phyloP scores from a whole-genome alignment of 2,888 invertebrate genomes.

The Helicoverpa assulta region DNA sequence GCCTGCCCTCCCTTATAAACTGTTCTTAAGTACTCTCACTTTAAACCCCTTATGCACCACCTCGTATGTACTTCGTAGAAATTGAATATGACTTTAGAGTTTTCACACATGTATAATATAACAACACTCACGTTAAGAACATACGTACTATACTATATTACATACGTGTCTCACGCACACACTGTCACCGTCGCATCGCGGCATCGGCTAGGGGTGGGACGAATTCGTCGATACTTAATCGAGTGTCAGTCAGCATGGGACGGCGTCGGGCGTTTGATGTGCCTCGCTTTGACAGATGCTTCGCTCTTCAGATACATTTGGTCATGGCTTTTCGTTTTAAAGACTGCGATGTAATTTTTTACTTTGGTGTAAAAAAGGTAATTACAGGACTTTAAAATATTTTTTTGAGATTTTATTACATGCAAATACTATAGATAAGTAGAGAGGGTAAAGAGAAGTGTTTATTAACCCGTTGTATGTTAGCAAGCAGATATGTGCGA shows the following conservation, averaged over 20 bases:
- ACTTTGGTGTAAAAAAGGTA: neutral
- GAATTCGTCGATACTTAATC: slow-evolving; percentile 50
- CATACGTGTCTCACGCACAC: slow-evolving; percentile 6
- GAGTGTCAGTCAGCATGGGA: slow-evolving; percentile 49
- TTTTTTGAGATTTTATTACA: neutral
- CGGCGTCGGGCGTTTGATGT: slow-evolving; percentile 33
- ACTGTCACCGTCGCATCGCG: slow-evolving; percentile 4
- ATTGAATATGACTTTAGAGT: too few species aligned
- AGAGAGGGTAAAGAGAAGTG: too few species aligned
- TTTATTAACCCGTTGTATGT: too few species aligned
- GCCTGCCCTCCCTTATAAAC: too few species aligned
- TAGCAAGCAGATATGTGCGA: too few species aligned
- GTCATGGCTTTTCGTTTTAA: slow-evolving; percentile 17
- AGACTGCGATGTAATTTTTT: slow-evolving; percentile 3
- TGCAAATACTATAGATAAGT: too few species aligned
- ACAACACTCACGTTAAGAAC: neutral
- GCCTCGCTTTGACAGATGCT: slow-evolving; percentile 21
- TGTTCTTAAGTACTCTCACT: too few species aligned
- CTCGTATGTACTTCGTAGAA: too few species aligned
- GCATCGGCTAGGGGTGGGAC: slow-evolving; percentile 19
- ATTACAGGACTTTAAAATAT: slow-evolving; percentile 3
- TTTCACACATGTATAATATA: too few species aligned
- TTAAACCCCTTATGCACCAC: too few species aligned
- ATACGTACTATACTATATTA: neutral
- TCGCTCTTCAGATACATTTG: slow-evolving; percentile 23